phyloP scores from a whole-genome alignment of 1,140 invertebrate species.

The Saxidomus purpurata region DNA sequence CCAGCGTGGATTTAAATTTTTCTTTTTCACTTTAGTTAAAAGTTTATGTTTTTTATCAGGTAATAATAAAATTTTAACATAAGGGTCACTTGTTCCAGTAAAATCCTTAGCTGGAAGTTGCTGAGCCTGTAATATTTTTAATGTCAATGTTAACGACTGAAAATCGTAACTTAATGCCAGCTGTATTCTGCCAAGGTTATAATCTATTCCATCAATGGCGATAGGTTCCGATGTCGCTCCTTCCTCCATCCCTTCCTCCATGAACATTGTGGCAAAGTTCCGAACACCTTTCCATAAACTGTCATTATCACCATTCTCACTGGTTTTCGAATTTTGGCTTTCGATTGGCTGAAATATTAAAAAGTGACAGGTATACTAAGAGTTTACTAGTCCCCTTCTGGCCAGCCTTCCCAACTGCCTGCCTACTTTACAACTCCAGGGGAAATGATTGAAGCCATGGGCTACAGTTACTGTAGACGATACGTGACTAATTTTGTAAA shows the following conservation, averaged over 20 bases:
- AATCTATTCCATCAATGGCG: constrained; percentile 81
- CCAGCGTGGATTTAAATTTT: constrained; percentile 98
- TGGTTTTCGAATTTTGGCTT: constrained; percentile 66
- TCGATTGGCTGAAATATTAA: constrained; percentile 68
- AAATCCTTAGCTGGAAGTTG: constrained; percentile 97
- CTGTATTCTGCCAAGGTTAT: constrained; percentile 90
- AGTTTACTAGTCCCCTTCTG: no score
- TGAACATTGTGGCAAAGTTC: constrained; percentile 81
- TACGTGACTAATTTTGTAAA: no score
- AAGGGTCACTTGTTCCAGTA: constrained; percentile 93
- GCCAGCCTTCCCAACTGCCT: no score
- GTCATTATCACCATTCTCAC: constrained; percentile 69
- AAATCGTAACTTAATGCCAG: constrained; percentile 98
- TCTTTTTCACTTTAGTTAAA: constrained; percentile 98
- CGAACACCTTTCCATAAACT: constrained; percentile 75
- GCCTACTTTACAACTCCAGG: no score
- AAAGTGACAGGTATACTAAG: not conserved
- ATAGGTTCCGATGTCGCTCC: constrained; percentile 68
- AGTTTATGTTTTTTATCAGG: constrained; percentile 99
- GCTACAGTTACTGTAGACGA: no score
- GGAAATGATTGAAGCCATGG: no score
- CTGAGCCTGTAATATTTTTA: constrained; percentile 92
- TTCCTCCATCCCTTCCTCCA: constrained; percentile 81
- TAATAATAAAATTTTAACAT: constrained; percentile 93
- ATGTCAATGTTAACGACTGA: constrained; percentile 96